Percentiles rank a stretch among this genome's conserved stretches.
Evolutionary conservation across 1,140 invertebrate genomes (phyloP).

Genomic region (Halesus radiatus): DNA sequence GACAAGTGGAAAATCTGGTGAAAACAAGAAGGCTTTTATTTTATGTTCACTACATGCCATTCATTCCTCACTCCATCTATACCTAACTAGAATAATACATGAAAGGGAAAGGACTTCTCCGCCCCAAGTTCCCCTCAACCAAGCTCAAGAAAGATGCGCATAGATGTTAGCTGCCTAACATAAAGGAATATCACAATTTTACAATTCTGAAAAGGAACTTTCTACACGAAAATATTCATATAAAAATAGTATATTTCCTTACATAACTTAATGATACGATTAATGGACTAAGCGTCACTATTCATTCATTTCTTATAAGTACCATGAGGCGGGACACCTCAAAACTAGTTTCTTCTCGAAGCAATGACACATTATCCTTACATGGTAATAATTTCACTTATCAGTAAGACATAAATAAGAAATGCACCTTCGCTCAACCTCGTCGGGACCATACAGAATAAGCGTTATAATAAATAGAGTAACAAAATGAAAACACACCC

Average conservation of each 20-base stretch:
- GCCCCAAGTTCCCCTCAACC: too few relatives aligned
- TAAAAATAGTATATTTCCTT: constrained; percentile 48
- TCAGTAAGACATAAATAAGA: constrained; percentile 42
- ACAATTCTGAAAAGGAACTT: constrained; percentile 45
- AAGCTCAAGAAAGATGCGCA: neutral
- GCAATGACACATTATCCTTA: constrained; percentile 36
- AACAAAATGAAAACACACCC: constrained; percentile 1
- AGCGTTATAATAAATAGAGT: constrained; percentile 39
- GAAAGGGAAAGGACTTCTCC: too few relatives aligned
- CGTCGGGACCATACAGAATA: constrained; percentile 28
- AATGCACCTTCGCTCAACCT: constrained; percentile 44
- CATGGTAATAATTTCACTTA: constrained; percentile 49
- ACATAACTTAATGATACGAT: constrained; percentile 21
- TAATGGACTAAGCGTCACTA: constrained; percentile 43
- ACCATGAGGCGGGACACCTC: constrained; percentile 37
- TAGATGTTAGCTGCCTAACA: constrained; percentile 38
- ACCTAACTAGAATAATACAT: too few relatives aligned
- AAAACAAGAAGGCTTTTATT: too few relatives aligned
- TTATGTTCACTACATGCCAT: too few relatives aligned
- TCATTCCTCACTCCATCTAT: too few relatives aligned
- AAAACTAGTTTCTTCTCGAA: constrained; percentile 23
- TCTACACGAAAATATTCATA: constrained; percentile 46
- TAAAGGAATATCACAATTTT: constrained; percentile 53
- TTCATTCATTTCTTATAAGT: constrained; percentile 46
- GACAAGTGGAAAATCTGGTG: too few relatives aligned